Evolutionary conservation across 92 coral and sea anemone genomes (phyloP), one percentile per base, ranked within the genome.

Genomic region (Galaxea fascicularis): DNA sequence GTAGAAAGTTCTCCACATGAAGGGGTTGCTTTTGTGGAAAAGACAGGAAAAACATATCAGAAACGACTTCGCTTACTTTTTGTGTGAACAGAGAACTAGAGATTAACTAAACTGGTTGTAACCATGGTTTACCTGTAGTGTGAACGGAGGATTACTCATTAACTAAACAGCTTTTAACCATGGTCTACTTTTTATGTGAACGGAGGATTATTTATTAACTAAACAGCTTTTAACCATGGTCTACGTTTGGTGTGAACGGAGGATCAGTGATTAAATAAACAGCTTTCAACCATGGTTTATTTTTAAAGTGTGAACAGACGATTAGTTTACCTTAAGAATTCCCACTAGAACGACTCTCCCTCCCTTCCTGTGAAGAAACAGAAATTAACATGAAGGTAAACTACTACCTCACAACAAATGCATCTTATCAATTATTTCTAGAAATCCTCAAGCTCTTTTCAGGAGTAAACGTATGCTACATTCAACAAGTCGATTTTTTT

Each of bases 261-360:
- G 17, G 13, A 56, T 18, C 17, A 22, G 22, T 2, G 16, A n/a
- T 18, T 56, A 16, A n/a, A 3, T 4, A 21, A 8, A 60, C 66
- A 5, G 52, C 31, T 24, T 63, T 14, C 6, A 49, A 49, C 14
- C 56, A 10, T 63, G 25, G 26, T 18, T 8, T 15, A 14, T 22
- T 22, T 16, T 56, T 4, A n/a, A n/a, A n/a, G n/a, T n/a, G 16
- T 56, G 16, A 18, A 14, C 68, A 1, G 10, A 52, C 24, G 65
- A 3, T 35, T 35, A 27, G 8, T 31, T 29, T 62, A 93, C 97
- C 97, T 93, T 93, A 8, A 88, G 92, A 57, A 91, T 22, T 18
- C 97, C 97, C 49, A 93, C 97, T 6, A 91, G 90, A 44, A 93
- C 97, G 15, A 93, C 69, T 71, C 85, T 70, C 26, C 97, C 97